Evolutionary conservation across 2,797 vertebrate genomes (phyloP).

Genomic region (Argyrosomus regius): DNA sequence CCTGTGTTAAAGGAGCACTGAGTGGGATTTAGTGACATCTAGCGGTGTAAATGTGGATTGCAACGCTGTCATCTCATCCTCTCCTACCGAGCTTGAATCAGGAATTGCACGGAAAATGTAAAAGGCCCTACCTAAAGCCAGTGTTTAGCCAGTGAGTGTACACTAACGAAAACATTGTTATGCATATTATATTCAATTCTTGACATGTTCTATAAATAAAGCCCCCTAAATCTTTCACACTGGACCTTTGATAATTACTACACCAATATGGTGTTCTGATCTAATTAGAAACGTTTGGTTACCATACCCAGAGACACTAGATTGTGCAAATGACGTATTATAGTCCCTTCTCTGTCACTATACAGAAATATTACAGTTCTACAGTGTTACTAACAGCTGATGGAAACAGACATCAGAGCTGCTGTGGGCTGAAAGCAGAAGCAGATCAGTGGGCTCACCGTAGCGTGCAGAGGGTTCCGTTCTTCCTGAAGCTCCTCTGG

Average conservation of each 20-base stretch:
- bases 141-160: no score
- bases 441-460: conserved; percentile 44
- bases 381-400: neutral
- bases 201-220: no score
- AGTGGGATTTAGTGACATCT: no score
- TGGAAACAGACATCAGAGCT: neutral
- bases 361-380: neutral
- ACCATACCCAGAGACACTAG: neutral
- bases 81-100: no score
- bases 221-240: no score
- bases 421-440: neutral
- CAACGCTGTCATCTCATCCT: no score
- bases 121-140: no score
- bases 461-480: neutral
- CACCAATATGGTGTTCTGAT: neutral
- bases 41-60: no score
- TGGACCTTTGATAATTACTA: neutral
- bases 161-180: no score
- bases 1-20: no score
- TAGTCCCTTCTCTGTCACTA: neutral
- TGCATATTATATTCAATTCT: no score
- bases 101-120: no score
- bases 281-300: neutral
- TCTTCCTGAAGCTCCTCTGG: conserved; percentile 41
- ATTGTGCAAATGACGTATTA: neutral